Percentiles rank a stretch among this genome's conserved stretches.
Evolutionary conservation across 2,113 vertebrate species (phyloP).

Genomic region (Platysteira castanea): DNA sequence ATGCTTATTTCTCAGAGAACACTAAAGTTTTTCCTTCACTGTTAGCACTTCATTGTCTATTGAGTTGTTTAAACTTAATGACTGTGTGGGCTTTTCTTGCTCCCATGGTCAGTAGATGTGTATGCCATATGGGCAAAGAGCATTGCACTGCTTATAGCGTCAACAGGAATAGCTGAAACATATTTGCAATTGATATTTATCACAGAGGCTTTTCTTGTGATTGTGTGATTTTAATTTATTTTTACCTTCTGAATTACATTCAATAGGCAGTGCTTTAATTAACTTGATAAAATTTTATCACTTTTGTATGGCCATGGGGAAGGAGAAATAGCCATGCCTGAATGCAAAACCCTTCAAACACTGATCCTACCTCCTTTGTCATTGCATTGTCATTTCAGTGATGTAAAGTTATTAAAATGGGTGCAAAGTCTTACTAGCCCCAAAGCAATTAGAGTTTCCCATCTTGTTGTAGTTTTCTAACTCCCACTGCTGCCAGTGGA

Average conservation of each 20-base stretch:
- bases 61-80: neutral
- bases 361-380: neutral
- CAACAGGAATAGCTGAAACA: neutral
- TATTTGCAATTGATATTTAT: neutral
- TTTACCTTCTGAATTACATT: neutral
- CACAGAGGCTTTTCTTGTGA: neutral
- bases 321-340: neutral
- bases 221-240: neutral
- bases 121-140: neutral
- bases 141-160: neutral
- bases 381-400: neutral
- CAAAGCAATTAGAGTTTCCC: neutral
- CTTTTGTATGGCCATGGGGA: accelerated
- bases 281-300: neutral
- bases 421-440: neutral
- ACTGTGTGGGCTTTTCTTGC: neutral
- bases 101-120: neutral
- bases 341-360: neutral
- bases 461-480: accelerated
- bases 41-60: neutral
- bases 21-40: neutral
- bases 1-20: neutral
- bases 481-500: neutral
- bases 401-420: neutral
- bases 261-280: neutral